Evolutionary conservation across 2,113 vertebrate genomes (phyloP).

Genomic region (Eurypyga helias): DNA sequence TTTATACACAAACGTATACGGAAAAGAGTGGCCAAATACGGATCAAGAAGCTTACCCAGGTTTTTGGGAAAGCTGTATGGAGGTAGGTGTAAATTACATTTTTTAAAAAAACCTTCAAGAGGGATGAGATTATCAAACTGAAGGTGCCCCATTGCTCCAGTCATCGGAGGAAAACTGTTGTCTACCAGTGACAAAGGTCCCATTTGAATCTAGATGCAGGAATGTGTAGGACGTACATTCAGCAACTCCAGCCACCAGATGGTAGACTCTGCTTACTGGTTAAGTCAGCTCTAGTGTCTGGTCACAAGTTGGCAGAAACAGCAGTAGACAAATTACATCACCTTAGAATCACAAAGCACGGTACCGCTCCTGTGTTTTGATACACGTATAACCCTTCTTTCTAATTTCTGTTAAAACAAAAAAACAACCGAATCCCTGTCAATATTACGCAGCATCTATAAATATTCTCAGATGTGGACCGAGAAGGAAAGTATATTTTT

Average conservation of each 20-base stretch:
- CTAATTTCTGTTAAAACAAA: neutral
- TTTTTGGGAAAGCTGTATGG: neutral
- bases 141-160: neutral
- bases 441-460: constrained; percentile 54
- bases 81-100: neutral
- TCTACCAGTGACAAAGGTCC: neutral
- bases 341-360: constrained; percentile 61
- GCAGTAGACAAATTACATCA: constrained; percentile 67
- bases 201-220: neutral
- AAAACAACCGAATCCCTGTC: constrained; percentile 3
- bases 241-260: constrained; percentile 71
- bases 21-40: neutral
- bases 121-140: neutral
- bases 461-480: constrained; percentile 65
- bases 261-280: constrained; percentile 75
- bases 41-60: neutral
- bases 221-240: constrained; percentile 45
- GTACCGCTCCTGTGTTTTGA: constrained; percentile 29
- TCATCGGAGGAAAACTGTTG: neutral
- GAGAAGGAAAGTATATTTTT: constrained; percentile 71
- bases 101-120: neutral
- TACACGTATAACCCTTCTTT: neutral
- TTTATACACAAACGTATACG: neutral
- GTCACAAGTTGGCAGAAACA: constrained; percentile 73
- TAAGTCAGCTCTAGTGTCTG: constrained; percentile 67